These are phyloP conservation scores for Atlantisia rogersi DNA, from an alignment of 2,113 vertebrate species.

Conservation along the genomic window DNA sequence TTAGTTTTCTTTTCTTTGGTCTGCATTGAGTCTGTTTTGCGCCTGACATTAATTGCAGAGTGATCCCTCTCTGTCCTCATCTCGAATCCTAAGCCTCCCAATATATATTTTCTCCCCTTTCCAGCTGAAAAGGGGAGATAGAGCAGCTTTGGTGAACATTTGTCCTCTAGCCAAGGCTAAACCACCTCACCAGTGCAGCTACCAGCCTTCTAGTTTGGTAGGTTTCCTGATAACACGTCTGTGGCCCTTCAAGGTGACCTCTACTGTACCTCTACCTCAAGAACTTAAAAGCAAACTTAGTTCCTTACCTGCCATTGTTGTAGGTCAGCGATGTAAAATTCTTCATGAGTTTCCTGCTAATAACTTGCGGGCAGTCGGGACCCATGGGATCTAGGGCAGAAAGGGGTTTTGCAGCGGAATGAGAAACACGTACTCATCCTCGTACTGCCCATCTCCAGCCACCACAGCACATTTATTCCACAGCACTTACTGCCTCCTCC, in stretches of 20 bases:
- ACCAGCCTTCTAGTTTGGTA: no score
- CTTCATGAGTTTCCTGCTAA: constrained; percentile 78
- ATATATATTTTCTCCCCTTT: no score
- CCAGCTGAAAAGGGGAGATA: no score
- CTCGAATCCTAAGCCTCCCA: no score
- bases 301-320: constrained; percentile 76
- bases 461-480: neutral
- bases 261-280: accelerated
- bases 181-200: no score
- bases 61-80: no score
- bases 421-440: neutral
- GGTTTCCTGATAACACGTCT: neutral
- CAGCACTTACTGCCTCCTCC: neutral
- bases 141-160: no score
- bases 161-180: no score
- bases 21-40: no score
- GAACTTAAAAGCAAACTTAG: neutral
- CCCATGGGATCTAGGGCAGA: constrained; percentile 74
- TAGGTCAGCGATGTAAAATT: constrained; percentile 77
- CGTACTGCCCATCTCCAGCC: neutral
- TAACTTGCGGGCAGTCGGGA: constrained; percentile 70
- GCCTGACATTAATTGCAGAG: no score
- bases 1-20: no score
- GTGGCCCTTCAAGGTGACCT: neutral
- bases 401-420: neutral